A percentile compares a stretch with the other conserved stretches of the same genome.
These are phyloP conservation scores for Festucalex cinctus DNA, from an alignment of 2,113 vertebrate species.

Conservation along the genomic window DNA sequence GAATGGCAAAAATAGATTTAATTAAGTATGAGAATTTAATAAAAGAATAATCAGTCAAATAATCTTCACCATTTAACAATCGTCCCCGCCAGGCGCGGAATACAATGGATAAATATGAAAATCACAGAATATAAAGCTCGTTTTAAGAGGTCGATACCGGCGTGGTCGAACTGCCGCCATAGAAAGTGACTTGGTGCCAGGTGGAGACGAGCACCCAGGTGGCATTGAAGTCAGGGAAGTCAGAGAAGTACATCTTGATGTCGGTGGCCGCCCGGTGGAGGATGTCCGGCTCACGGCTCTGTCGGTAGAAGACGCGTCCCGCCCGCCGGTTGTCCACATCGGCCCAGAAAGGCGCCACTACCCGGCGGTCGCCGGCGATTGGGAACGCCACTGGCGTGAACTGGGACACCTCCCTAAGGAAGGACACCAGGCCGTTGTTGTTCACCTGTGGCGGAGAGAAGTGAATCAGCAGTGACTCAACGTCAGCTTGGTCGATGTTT, in stretches of 20 bases:
- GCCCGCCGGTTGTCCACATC: conserved; percentile 93
- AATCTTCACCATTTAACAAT: too few relatives aligned
- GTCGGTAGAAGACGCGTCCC: conserved; percentile 85
- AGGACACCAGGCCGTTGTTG: conserved; percentile 96
- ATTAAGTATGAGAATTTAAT: too few relatives aligned
- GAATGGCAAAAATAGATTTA: too few relatives aligned
- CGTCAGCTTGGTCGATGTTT: conserved; percentile 44
- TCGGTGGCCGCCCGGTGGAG: conserved; percentile 79
- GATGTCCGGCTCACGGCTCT: conserved; percentile 76
- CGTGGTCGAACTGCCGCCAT: conserved; percentile 84
- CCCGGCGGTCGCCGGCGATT: conserved; percentile 91
- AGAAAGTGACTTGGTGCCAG: conserved; percentile 94
- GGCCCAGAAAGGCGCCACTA: conserved; percentile 95
- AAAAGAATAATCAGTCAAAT: too few relatives aligned
- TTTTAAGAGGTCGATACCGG: conserved; percentile 72
- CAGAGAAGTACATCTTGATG: conserved; percentile 81
- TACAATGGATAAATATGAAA: too few relatives aligned
- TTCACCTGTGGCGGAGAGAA: conserved; percentile 80
- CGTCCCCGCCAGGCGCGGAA: too few relatives aligned
- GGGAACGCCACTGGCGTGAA: conserved; percentile 96
- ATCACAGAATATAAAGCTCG: too few relatives aligned
- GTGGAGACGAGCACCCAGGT: conserved; percentile 90
- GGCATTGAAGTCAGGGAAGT: conserved; percentile 79
- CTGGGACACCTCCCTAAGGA: conserved; percentile 95
- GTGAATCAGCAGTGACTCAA: conserved; percentile 4